Evolutionary conservation across 2,113 vertebrate species (phyloP).

Genomic region (Zosterops japonicus): DNA sequence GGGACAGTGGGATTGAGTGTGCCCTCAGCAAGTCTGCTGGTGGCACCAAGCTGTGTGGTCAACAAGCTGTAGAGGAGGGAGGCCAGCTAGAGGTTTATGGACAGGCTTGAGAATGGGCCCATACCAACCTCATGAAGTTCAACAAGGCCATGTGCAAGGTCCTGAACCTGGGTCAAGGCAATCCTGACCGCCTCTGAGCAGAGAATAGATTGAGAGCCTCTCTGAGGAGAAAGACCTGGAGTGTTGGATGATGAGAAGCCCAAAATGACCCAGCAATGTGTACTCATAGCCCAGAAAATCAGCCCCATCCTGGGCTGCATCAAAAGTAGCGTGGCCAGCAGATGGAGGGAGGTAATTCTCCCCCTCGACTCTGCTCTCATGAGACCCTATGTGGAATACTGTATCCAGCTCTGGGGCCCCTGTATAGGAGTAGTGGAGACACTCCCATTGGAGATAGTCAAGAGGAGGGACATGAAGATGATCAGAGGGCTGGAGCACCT

Average conservation of each 20-base stretch:
- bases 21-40: neutral
- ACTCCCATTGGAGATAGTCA: neutral
- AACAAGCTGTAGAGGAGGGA: neutral
- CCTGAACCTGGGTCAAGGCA: neutral
- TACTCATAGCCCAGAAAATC: neutral
- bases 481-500: neutral
- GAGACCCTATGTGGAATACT: neutral
- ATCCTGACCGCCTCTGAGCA: neutral
- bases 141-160: neutral
- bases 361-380: neutral
- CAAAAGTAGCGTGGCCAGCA: neutral
- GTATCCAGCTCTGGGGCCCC: neutral
- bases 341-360: neutral
- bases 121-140: neutral
- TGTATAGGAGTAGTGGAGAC: neutral
- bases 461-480: neutral
- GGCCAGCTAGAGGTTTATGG: neutral
- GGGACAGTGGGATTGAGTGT: rapidly evolving
- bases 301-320: neutral
- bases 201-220: neutral
- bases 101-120: neutral
- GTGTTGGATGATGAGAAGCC: neutral
- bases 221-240: neutral
- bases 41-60: neutral
- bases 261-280: neutral